Base-by-base conservation (phyloP, 1,140 invertebrate species). In the Druon quercuslanigerum region DNA sequence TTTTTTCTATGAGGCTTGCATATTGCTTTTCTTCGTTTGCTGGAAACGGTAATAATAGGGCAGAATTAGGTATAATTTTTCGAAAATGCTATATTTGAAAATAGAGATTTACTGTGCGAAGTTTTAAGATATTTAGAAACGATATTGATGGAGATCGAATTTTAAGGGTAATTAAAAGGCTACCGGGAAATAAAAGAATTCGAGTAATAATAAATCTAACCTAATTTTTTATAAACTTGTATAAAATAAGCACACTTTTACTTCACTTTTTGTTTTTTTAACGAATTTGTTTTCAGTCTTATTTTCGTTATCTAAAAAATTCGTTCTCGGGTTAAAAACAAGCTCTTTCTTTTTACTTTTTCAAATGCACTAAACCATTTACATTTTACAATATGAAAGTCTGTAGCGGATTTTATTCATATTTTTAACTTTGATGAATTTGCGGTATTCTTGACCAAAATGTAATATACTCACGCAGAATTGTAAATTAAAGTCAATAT, bases 401-500 rank as follows among this genome's bases (percentile, higher is more conserved):
- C 9, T 66, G 9, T 66, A 66, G 33, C 4, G 14, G 33, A 66
- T 46, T 9, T 46, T 11, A 46, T 46, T 46, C 11, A 66, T 8
- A 66, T 66, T 16, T 40, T n/a, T 6, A 66, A 66, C n/a, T 66
- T 66, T n/a, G 16, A 16, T 33, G 13, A 5, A 66, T 33, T 20
- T 13, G 7, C 14, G 20, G 13, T 16, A 5, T 16, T 9, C 9
- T 66, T 40, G 1, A 66, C 40, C 13, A 40, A 66, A 66, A 40
- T 66, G 56, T 57, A 57, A 57, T 3, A 57, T 57, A 16, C 16
- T 50, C 20, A 74, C 16, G 51, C 20, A 74, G 73, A 57, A 60
- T 19, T 60, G 73, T 74, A 50, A 74, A 60, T 60, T 51, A 73
- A 77, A 60, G 51, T 56, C 25, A 25, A 73, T 73, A 50, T 51